phyloP scores from a whole-genome alignment of 2,888 invertebrate genomes.

The Acronicta psi region DNA sequence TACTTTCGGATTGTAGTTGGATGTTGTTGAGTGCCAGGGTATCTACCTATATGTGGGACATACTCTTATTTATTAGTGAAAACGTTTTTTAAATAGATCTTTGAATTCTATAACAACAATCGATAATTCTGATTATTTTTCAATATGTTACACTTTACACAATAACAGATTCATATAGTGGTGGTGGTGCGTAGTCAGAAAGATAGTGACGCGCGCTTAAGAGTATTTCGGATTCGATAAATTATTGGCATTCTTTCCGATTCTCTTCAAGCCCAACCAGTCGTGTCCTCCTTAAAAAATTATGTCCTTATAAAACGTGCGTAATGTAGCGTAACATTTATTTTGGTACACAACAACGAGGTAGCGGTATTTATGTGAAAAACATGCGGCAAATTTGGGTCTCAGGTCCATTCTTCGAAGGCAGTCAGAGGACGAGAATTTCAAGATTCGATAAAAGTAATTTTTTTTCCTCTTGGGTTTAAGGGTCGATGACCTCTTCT shows the following conservation, averaged over 20 bases:
- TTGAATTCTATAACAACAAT: too few species aligned
- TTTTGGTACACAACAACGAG: conserved; percentile 67
- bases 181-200: too few species aligned
- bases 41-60: too few species aligned
- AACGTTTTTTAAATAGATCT: too few species aligned
- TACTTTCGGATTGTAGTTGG: conserved; percentile 1
- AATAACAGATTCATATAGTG: too few species aligned
- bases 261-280: conserved; percentile 16
- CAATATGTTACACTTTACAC: too few species aligned
- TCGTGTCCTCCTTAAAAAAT: conserved; percentile 30
- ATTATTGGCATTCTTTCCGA: conserved; percentile 31
- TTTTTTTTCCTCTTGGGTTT: conserved; percentile 66
- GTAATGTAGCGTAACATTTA: conserved; percentile 73
- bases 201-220: not conserved
- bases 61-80: too few species aligned
- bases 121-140: too few species aligned
- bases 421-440: conserved; percentile 71
- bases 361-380: conserved; percentile 75
- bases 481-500: conserved; percentile 68
- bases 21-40: too few species aligned
- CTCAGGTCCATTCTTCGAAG: conserved; percentile 73
- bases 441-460: conserved; percentile 72
- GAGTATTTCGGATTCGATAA: conserved; percentile 6
- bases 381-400: conserved; percentile 62
- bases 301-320: conserved; percentile 41